Conservation (phyloP, 2,113 vertebrate genomes). For the Cariama cristata region DNA sequence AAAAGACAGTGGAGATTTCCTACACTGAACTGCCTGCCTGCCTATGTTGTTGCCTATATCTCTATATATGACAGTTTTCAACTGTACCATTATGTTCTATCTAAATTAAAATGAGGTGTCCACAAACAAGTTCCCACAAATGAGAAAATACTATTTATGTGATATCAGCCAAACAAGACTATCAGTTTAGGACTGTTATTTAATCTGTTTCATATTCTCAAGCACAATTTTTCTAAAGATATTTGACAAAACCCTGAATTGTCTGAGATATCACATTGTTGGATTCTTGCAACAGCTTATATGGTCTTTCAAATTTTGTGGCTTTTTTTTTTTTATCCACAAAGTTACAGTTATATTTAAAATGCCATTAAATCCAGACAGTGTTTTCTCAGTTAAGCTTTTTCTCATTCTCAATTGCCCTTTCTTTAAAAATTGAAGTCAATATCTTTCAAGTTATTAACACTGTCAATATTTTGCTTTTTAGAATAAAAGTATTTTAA, state of each 20-base stretch:
- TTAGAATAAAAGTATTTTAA: neutral
- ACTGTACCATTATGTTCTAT: neutral
- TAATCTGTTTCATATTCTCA: neutral
- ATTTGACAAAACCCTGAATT: neutral
- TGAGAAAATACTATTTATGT: neutral
- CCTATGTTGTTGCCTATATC: neutral
- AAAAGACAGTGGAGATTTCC: neutral
- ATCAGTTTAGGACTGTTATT: neutral
- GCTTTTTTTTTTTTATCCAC: neutral
- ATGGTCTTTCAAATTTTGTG: neutral
- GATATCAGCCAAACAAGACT: neutral
- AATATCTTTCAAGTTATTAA: neutral
- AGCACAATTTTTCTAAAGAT: constrained; percentile 8
- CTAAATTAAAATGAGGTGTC: constrained; percentile 34
- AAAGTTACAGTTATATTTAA: constrained; percentile 7
- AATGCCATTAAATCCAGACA: neutral
- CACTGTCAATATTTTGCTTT: neutral
- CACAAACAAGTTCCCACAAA: neutral
- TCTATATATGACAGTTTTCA: neutral
- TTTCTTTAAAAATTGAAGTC: neutral
- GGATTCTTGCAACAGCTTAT: neutral
- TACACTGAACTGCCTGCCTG: neutral
- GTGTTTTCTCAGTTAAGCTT: neutral
- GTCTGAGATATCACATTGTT: neutral
- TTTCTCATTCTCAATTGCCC: neutral